Evolutionary conservation across 2,888 invertebrate genomes (phyloP).

Genomic region (Diaprepes abbreviatus): DNA sequence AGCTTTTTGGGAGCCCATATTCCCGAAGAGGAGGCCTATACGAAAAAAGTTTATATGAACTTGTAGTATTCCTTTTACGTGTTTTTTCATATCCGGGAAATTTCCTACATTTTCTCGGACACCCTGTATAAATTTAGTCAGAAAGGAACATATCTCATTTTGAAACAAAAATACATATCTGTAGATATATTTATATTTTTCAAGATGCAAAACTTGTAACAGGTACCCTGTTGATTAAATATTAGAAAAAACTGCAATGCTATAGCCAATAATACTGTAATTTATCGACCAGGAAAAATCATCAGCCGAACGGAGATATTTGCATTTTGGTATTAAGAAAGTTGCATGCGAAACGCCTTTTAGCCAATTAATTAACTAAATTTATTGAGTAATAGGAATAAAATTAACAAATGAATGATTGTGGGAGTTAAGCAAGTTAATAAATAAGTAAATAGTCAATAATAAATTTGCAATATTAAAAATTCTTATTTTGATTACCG

Average conservation of each 20-base stretch:
- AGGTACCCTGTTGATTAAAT: conserved; percentile 14
- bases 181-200: neutral
- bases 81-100: too few relatives aligned
- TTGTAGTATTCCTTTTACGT: too few relatives aligned
- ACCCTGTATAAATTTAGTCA: too few relatives aligned
- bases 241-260: conserved; percentile 10
- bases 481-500: too few relatives aligned
- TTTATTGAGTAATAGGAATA: conserved; percentile 46
- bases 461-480: too few relatives aligned
- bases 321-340: conserved; percentile 47
- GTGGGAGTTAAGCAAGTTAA: conserved; percentile 9
- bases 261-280: conserved; percentile 34
- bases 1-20: too few relatives aligned
- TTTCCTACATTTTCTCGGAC: too few relatives aligned
- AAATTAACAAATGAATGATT: conserved; percentile 34
- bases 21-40: too few relatives aligned
- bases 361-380: conserved; percentile 43
- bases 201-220: neutral
- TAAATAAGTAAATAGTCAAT: too few relatives aligned
- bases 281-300: conserved; percentile 45
- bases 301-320: conserved; percentile 42
- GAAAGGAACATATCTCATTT: too few relatives aligned
- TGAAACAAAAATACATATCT: too few relatives aligned
- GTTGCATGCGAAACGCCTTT: conserved; percentile 45
- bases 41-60: too few relatives aligned